Conservation (phyloP, 1,140 invertebrate species). For the Zophobas atratus region DNA sequence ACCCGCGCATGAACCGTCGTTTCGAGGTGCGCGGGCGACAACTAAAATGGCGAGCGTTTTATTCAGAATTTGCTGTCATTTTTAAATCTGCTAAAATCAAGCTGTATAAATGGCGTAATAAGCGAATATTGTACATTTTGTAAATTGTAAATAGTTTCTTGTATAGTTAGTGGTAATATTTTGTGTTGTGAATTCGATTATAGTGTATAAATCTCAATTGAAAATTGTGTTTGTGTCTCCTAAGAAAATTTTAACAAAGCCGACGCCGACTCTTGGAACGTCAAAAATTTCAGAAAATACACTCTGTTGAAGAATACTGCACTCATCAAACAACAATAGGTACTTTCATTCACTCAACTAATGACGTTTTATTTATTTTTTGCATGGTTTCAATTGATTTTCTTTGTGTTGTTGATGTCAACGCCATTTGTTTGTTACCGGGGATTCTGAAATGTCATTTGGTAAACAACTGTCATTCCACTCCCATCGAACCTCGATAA, state of each 20-base stretch:
- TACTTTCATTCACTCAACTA: constrained; percentile 51
- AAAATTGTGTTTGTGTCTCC: constrained; percentile 65
- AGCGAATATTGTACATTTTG: constrained; percentile 63
- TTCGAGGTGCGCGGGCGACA: constrained; percentile 61
- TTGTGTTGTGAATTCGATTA: constrained; percentile 65
- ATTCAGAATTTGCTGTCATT: constrained; percentile 65
- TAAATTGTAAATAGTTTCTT: constrained; percentile 69
- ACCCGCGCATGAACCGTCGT: constrained; percentile 37
- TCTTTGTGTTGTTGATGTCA: constrained; percentile 66
- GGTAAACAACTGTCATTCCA: constrained; percentile 61
- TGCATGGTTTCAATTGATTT: constrained; percentile 50
- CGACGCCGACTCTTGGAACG: constrained; percentile 63
- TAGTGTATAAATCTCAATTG: constrained; percentile 65
- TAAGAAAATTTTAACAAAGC: constrained; percentile 64
- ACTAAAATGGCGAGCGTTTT: constrained; percentile 66
- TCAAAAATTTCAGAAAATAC: constrained; percentile 62
- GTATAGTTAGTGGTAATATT: constrained; percentile 70
- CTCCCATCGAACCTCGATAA: constrained; percentile 25
- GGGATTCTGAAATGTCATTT: constrained; percentile 67
- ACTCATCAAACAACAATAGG: constrained; percentile 59
- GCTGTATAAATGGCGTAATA: constrained; percentile 67
- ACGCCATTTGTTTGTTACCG: constrained; percentile 66
- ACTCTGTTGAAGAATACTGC: constrained; percentile 60
- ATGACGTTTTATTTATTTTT: constrained; percentile 38
- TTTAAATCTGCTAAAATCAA: constrained; percentile 67